These are phyloP conservation scores for Himalopsyche japonica DNA, from an alignment of 2,888 invertebrate species.

Conservation along the genomic window DNA sequence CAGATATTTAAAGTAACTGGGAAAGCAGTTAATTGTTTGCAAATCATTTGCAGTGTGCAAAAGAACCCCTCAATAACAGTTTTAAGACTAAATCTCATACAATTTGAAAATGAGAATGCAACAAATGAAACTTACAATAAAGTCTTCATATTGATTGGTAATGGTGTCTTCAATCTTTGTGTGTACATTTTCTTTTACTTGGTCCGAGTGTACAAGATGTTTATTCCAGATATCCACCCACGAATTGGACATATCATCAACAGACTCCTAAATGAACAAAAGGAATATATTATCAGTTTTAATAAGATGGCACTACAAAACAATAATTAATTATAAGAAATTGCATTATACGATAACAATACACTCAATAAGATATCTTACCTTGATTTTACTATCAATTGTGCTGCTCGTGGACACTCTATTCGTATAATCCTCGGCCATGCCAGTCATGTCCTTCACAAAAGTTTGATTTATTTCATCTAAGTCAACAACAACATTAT, in stretches of 20 bases:
- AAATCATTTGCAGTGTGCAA: too few species aligned
- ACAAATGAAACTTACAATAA: slow-evolving; percentile 5
- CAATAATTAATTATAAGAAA: not conserved
- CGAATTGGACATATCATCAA: not conserved
- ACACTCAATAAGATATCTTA: not conserved
- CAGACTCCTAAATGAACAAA: slow-evolving; percentile 20
- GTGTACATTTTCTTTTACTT: slow-evolving; percentile 9
- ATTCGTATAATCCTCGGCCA: not conserved
- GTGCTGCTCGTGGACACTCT: not conserved
- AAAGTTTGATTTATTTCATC: slow-evolving; percentile 21
- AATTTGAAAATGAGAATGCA: not conserved
- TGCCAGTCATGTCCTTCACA: slow-evolving; percentile 8
- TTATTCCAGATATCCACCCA: slow-evolving; percentile 12
- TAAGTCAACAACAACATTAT: slow-evolving; percentile 2
- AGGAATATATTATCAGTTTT: not conserved
- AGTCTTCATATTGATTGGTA: slow-evolving; percentile 15
- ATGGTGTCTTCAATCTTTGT: slow-evolving; percentile 13
- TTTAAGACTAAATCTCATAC: too few species aligned
- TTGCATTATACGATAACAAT: not conserved
- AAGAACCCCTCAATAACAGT: too few species aligned
- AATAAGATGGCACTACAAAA: not conserved
- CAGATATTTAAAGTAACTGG: too few species aligned
- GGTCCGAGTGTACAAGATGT: not conserved
- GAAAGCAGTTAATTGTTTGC: too few species aligned
- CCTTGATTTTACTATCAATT: slow-evolving; percentile 20